Conservation (phyloP, 2,113 vertebrate genomes). For the Peromyscus leucopus region DNA sequence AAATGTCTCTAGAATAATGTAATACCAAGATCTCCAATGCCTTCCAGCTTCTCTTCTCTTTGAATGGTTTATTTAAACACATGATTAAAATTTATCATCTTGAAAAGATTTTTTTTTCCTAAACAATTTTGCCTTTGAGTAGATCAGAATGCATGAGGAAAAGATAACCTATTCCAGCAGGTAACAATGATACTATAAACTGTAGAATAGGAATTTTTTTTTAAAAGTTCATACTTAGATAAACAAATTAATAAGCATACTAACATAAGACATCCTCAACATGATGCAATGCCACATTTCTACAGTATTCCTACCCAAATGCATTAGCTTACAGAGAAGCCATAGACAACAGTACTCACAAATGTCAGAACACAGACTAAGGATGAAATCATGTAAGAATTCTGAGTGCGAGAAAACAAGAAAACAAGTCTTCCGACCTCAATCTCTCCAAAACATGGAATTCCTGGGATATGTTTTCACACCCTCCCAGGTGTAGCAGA, state of each 20-base stretch:
- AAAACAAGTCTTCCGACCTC: not conserved
- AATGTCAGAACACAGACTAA: not conserved
- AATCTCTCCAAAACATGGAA: not conserved
- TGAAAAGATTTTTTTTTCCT: not conserved
- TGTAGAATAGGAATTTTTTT: not conserved
- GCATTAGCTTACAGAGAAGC: not conserved
- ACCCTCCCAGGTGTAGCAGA: not conserved
- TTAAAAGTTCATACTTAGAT: not conserved
- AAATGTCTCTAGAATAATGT: not conserved
- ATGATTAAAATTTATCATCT: slow-evolving; percentile 1
- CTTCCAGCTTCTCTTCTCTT: not conserved
- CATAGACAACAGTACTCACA: not conserved
- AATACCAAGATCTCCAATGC: not conserved
- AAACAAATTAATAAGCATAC: not conserved
- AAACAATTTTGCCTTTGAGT: not conserved
- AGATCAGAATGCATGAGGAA: not conserved
- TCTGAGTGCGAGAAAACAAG: not conserved
- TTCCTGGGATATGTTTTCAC: not conserved
- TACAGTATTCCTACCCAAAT: not conserved
- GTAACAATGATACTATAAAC: not conserved
- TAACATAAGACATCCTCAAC: not conserved
- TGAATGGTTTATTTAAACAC: not conserved
- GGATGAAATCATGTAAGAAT: not conserved
- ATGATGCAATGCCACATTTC: not conserved
- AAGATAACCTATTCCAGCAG: not conserved